Evolutionary conservation across 2,888 invertebrate species (phyloP).

Genomic region (Lithosia quadra): DNA sequence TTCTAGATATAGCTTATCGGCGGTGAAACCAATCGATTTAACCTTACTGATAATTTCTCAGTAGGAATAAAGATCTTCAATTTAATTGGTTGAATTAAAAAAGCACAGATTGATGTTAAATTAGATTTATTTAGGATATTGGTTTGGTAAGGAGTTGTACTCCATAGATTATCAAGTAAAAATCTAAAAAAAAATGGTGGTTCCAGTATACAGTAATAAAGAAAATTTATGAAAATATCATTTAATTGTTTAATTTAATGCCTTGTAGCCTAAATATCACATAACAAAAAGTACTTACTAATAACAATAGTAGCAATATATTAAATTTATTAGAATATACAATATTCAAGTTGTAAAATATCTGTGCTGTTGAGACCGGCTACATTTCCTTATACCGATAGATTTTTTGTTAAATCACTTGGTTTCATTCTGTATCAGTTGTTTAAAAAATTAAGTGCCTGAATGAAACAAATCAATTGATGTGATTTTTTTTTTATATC

Average conservation of each 20-base stretch:
- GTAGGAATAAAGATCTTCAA: constrained; percentile 24
- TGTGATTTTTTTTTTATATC: too few relatives aligned
- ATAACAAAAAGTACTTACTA: neutral
- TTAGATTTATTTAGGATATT: constrained; percentile 53
- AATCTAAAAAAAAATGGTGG: constrained; percentile 54
- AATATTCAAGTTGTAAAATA: neutral
- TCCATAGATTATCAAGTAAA: constrained; percentile 51
- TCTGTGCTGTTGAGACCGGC: neutral
- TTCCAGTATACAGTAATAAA: constrained; percentile 66
- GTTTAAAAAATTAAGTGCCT: too few relatives aligned
- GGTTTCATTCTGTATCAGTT: too few relatives aligned
- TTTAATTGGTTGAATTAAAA: constrained; percentile 35
- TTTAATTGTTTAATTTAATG: constrained; percentile 47
- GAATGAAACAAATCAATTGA: too few relatives aligned
- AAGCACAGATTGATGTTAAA: constrained; percentile 50
- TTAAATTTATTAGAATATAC: neutral
- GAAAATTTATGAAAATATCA: constrained; percentile 51
- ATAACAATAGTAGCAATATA: neutral
- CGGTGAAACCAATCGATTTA: constrained; percentile 36
- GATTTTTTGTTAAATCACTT: too few relatives aligned
- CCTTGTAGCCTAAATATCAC: constrained; percentile 7
- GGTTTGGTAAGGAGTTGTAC: constrained; percentile 63
- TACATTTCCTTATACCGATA: neutral
- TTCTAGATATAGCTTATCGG: constrained; percentile 52
- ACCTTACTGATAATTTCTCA: constrained; percentile 24